Evolutionary conservation across 2,888 invertebrate genomes (phyloP).

Genomic region (Heliconius cydno): DNA sequence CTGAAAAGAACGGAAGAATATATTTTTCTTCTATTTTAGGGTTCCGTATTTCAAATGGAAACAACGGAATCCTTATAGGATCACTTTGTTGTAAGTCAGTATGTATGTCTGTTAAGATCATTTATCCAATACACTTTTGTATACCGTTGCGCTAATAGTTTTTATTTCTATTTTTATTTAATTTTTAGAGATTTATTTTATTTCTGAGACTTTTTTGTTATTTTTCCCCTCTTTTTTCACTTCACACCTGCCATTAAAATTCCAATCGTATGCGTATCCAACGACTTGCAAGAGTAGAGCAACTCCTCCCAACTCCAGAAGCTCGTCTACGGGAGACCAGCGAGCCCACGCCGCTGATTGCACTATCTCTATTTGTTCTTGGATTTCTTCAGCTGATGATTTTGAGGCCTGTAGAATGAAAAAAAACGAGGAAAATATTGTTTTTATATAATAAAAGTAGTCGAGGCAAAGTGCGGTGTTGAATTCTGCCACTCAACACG

Average conservation of each 20-base stretch:
- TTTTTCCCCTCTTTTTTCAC: no score
- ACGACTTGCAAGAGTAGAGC: slow-evolving; percentile 92
- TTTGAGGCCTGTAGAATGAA: slow-evolving; percentile 81
- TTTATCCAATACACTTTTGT: background rate
- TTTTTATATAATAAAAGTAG: no score
- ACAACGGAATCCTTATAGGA: background rate
- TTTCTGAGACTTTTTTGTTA: no score
- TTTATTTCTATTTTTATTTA: no score
- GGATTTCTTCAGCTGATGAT: slow-evolving; percentile 90
- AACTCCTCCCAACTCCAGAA: slow-evolving; percentile 92
- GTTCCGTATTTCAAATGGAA: background rate
- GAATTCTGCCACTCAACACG: no score
- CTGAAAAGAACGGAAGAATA: slow-evolving; percentile 51
- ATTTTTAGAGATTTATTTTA: no score
- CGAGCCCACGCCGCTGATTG: slow-evolving; percentile 87
- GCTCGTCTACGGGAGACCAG: slow-evolving; percentile 95
- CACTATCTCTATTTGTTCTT: slow-evolving; percentile 92
- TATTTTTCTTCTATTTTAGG: background rate
- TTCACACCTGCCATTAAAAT: slow-evolving; percentile 89
- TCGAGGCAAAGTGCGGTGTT: no score
- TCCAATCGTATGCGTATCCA: slow-evolving; percentile 96
- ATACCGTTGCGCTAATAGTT: no score
- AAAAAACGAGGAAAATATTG: background rate
- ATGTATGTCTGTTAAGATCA: background rate
- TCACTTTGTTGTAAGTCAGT: background rate